Evolutionary conservation across 2,888 invertebrate genomes (phyloP).

Genomic region (Subacronicta megacephala): DNA sequence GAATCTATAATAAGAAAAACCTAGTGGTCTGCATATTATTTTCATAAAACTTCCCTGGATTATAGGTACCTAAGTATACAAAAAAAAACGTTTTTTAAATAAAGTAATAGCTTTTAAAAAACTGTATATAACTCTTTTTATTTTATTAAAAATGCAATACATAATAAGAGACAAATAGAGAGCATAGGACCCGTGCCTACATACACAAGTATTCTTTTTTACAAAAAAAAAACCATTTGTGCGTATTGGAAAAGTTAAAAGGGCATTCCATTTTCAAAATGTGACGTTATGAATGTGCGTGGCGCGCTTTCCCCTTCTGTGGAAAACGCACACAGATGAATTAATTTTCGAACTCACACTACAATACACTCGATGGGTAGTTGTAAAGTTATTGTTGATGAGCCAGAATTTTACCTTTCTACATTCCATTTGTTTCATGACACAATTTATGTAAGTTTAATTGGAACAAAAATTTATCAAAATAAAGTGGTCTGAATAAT

Average conservation of each 20-base stretch:
- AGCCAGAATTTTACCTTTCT: constrained; percentile 15
- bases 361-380: constrained; percentile 35
- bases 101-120: too few relatives aligned
- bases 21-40: too few relatives aligned
- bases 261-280: constrained; percentile 82
- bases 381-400: constrained; percentile 34
- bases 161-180: too few relatives aligned
- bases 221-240: constrained; percentile 50
- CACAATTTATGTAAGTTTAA: not conserved
- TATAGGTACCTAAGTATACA: too few relatives aligned
- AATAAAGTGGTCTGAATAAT: not conserved
- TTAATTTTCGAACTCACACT: constrained; percentile 48
- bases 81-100: too few relatives aligned
- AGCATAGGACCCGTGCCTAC: constrained; percentile 29
- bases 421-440: constrained; percentile 11
- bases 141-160: too few relatives aligned
- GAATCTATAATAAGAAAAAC: too few relatives aligned
- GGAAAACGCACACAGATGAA: constrained; percentile 73
- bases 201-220: constrained; percentile 24
- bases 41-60: too few relatives aligned
- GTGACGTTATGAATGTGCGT: constrained; percentile 70
- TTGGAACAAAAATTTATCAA: constrained; percentile 3
- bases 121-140: too few relatives aligned
- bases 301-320: constrained; percentile 79
- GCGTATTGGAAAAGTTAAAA: constrained; percentile 79